Percentiles rank a stretch among this genome's conserved stretches.
Conservation (phyloP, 2,797 vertebrate species). For the Heteromormyrus szaboi region DNA sequence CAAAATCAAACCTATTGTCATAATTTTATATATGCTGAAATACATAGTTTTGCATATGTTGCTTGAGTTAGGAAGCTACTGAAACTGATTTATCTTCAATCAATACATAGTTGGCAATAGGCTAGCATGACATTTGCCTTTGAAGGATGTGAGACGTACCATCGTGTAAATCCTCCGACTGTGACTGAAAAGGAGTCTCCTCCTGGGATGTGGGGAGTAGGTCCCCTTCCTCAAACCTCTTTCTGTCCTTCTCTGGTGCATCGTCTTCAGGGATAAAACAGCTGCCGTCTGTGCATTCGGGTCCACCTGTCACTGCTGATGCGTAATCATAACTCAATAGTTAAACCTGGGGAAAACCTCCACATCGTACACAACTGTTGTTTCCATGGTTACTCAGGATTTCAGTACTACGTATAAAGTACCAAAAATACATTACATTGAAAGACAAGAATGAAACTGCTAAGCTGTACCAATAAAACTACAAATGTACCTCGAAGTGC, state of each 20-base stretch:
- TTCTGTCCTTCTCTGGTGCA: not conserved
- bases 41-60: not conserved
- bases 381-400: not conserved
- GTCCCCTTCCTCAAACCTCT: not conserved
- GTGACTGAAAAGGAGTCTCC: not conserved
- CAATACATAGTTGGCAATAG: not conserved
- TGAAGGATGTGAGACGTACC: not conserved
- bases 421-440: not conserved
- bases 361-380: not conserved
- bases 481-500: not conserved
- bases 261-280: conserved; percentile 3
- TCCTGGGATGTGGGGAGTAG: not conserved
- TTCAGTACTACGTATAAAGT: not conserved
- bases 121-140: not conserved
- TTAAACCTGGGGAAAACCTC: not conserved
- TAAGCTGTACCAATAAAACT: not conserved
- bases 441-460: not conserved
- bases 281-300: conserved; percentile 1
- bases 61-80: not conserved
- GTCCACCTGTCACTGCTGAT: conserved; percentile 14
- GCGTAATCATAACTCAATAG: not conserved
- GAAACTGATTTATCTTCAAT: not conserved
- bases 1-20: conserved; percentile 19
- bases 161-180: not conserved
- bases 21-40: not conserved